Percentiles rank a stretch among this genome's conserved stretches.
These are phyloP conservation scores for Muscicapa adusta DNA, from an alignment of 2,113 vertebrate genomes.

Conservation along the genomic window DNA sequence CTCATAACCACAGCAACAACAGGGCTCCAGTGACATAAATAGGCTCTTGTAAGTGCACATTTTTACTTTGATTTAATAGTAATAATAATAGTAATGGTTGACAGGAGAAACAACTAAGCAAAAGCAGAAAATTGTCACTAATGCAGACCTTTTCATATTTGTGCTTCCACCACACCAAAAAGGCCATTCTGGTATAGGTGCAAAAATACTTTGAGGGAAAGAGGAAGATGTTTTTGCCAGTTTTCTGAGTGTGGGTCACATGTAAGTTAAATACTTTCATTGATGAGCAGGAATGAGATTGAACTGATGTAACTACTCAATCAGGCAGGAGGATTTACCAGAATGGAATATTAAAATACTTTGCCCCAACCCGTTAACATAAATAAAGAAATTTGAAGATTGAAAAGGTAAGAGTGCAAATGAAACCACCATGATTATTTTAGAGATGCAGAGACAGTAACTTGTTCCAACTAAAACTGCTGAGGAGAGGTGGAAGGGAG, in stretches of 20 bases:
- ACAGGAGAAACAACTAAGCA: neutral
- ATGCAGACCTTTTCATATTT: neutral
- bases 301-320: neutral
- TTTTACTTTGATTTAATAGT: neutral
- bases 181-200: neutral
- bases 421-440: neutral
- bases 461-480: neutral
- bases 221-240: neutral
- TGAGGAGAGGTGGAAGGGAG: neutral
- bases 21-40: neutral
- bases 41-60: neutral
- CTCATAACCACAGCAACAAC: neutral
- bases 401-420: neutral
- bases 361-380: neutral
- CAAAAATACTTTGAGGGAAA: neutral
- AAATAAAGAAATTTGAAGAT: neutral
- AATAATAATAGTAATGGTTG: neutral
- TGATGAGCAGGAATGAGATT: neutral
- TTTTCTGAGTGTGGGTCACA: neutral
- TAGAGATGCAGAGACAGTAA: neutral
- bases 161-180: neutral
- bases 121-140: neutral
- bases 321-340: neutral
- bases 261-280: neutral
- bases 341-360: neutral